Conservation (phyloP, 2,113 vertebrate species). For the Theropithecus gelada region DNA sequence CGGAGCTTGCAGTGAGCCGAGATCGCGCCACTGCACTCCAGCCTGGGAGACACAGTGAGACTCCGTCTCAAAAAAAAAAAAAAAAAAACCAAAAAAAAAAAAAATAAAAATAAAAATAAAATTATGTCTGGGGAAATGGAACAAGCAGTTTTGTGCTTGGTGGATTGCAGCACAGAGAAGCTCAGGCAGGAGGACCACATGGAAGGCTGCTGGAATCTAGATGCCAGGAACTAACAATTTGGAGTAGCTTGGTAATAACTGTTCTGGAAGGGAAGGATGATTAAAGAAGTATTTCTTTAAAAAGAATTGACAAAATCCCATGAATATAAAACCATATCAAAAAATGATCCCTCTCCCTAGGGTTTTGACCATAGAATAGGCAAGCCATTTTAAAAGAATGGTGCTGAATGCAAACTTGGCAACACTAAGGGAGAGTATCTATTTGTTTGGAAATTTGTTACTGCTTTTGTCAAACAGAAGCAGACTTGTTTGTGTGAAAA, state of each 20-base stretch:
- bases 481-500: slow-evolving; percentile 18
- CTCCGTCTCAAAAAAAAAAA: no score
- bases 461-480: background rate
- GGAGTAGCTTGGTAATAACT: background rate
- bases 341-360: background rate
- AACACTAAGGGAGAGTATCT: background rate
- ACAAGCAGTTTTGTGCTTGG: background rate
- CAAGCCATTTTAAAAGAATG: background rate
- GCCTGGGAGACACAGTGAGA: no score
- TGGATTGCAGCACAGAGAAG: background rate
- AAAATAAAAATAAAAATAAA: no score
- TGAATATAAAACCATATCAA: background rate
- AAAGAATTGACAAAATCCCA: background rate
- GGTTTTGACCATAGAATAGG: background rate
- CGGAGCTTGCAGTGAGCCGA: no score
- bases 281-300: background rate
- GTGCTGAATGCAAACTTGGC: background rate
- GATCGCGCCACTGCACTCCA: no score
- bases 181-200: background rate
- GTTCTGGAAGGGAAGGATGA: background rate
- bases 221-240: background rate
- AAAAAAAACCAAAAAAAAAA: no score
- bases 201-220: background rate
- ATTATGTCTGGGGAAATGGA: background rate
- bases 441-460: slow-evolving; percentile 17